phyloP scores from a whole-genome alignment of 2,888 invertebrate species.

The Agonum fuliginosum region DNA sequence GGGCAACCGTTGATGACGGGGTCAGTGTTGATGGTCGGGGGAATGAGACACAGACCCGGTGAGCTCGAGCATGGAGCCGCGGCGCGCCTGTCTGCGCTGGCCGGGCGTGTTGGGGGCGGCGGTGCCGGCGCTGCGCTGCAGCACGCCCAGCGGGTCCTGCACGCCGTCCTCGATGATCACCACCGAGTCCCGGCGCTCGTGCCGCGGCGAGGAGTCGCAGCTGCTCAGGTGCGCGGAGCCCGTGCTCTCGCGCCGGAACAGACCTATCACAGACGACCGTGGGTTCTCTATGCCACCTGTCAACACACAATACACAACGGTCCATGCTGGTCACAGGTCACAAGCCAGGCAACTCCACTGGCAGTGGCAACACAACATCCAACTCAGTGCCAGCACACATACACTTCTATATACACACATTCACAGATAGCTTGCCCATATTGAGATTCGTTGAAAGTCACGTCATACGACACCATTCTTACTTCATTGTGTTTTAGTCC shows the following conservation, averaged over 20 bases:
- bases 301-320: constrained; percentile 58
- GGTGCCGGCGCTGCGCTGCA: constrained; percentile 65
- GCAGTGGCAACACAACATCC: constrained; percentile 11
- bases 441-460: too few relatives aligned
- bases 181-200: constrained; percentile 71
- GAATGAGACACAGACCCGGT: constrained; percentile 78
- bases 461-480: too few relatives aligned
- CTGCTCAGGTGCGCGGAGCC: constrained; percentile 79
- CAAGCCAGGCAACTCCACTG: neutral
- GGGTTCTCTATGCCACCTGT: constrained; percentile 91
- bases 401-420: too few relatives aligned
- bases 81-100: constrained; percentile 81
- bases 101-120: constrained; percentile 75
- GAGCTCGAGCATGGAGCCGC: constrained; percentile 89
- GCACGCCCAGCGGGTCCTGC: constrained; percentile 69
- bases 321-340: constrained; percentile 53
- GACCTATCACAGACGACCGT: constrained; percentile 92
- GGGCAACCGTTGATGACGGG: neutral
- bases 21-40: constrained; percentile 31
- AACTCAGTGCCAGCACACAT: constrained; percentile 34
- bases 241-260: constrained; percentile 89
- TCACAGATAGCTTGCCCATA: too few relatives aligned
- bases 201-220: constrained; percentile 71
- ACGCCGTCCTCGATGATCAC: constrained; percentile 76
- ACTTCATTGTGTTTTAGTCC: too few relatives aligned